Conservation (phyloP, 2,113 vertebrate genomes). For the Lates calcarifer region DNA sequence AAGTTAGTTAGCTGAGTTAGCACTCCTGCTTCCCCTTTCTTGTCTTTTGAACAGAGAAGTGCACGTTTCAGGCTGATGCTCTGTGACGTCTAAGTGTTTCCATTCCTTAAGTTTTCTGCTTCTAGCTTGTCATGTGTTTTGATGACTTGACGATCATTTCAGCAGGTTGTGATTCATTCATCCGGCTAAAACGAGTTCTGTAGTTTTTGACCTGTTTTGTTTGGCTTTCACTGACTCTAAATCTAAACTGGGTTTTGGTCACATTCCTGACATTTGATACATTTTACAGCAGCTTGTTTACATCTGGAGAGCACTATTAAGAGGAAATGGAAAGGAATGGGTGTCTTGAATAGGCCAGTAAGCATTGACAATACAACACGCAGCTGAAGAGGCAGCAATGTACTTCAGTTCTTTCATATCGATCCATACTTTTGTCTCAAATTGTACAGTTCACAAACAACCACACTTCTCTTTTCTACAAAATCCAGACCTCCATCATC, state of each 20-base stretch:
- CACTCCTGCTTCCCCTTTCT: conserved; percentile 81
- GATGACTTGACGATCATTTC: conserved; percentile 55
- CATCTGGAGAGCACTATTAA: background rate
- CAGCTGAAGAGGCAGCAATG: background rate
- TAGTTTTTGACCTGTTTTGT: conserved; percentile 19
- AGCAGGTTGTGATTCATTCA: conserved; percentile 47
- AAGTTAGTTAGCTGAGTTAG: conserved; percentile 73
- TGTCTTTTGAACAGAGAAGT: conserved; percentile 68
- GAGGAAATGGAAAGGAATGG: background rate
- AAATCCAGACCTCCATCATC: background rate
- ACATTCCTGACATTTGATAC: background rate
- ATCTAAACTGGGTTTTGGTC: background rate
- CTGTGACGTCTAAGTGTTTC: conserved; percentile 71
- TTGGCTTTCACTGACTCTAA: background rate
- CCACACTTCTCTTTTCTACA: conserved; percentile 42
- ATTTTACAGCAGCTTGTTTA: background rate
- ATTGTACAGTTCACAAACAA: conserved; percentile 24
- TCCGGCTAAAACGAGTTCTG: conserved; percentile 28
- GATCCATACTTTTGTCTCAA: background rate
- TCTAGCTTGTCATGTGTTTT: conserved; percentile 53
- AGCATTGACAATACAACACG: conserved; percentile 6
- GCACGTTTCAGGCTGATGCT: conserved; percentile 59
- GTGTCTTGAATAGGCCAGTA: conserved; percentile 1
- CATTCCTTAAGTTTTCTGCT: conserved; percentile 41
- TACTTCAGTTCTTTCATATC: background rate